Base-by-base conservation (phyloP, 2,797 vertebrate species). In the Hydrolagus colliei region DNA sequence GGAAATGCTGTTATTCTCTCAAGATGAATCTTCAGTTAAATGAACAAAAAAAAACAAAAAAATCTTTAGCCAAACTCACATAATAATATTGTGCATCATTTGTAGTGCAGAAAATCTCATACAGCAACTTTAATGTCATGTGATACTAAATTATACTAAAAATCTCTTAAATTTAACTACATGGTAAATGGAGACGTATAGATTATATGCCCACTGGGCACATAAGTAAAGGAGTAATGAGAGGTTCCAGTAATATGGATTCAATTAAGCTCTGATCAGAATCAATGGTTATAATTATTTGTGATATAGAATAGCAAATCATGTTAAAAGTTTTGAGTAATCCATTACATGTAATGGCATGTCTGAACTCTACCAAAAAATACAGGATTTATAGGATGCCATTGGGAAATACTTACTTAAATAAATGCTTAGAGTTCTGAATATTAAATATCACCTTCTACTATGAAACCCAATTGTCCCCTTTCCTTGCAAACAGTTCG, bases 231-330 rank as follows among this genome's bases (percentile, higher is more conserved):
- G 41, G 52, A 77, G n/a, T 77, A 61, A 77, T 77, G 32, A 16
- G 12, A 74, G 7, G 73, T 41, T 16, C 18, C 73, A 41, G 13
- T 41, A 74, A 32, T 74, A 61, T 61, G 10, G 52, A 77, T 61
- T 77, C 75, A 77, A 77, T 61, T n/a, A 61, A 77, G 75, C 10
- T 77, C 12, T 22, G 75, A 77, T 77, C 75, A 77, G 75, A n/a
- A 59, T n/a, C 16, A 4, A 59, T 76, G 74, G 74, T 52, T n/a
- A n/a, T 59, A 76, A 72, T n/a, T 72, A n/a, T 77, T 77, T n/a
- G 68, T 61, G 52, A n/a, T 59, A 61, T 61, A 61, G 20, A 35
- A 61, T 61, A 61, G 20, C 12, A 74, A 74, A 59, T 61, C 20
- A 16, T 20, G 41, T 52, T 59, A 77, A 77, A 61, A 61, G 1